Base-by-base conservation (phyloP, 1,140 invertebrate species). In the Orius laevigatus region DNA sequence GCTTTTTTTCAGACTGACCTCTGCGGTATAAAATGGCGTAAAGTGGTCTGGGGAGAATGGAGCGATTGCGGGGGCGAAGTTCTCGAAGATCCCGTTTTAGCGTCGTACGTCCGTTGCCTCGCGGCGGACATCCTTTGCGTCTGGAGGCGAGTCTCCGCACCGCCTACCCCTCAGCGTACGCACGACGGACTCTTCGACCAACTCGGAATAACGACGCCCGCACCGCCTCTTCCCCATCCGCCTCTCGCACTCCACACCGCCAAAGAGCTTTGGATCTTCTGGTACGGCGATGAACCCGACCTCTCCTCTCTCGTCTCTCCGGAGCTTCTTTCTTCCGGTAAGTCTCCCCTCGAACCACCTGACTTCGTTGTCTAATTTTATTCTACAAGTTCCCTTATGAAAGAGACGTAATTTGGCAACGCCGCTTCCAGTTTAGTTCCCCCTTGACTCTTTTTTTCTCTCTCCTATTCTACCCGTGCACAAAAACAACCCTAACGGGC, bases 251-350 rank as follows among this genome's bases (percentile, higher is more conserved):
- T 85, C 39, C 73, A 75, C 58, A 76, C 76, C 53, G 78, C 84
- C 63, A 97, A 96, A 71, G 92, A 97, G 67, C 74, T 98, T 11
- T 97, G 93, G 94, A 86, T 97, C 61, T 97, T 98, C 70, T 97
- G 93, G 92, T 97, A 97, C 70, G 92, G 92, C 59, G 89, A 95
- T 64, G 88, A 95, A 68, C 91, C 91, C 20, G 85, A 92, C 65
- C 75, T 93, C 44, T 78, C 73, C 61, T 81, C 82, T 57, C 70
- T 87, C 49, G 79, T 88, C 50, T 78, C 82, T 42, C 78, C 77
- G 3, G 82, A 87, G 64, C 74, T 89, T 48, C 74, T 84, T 43
- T 70, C 75, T 54, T 73, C 73, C 57, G 81, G 81, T 85, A 66
- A 79, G 78, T 75, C 56, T 32, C 41, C 3, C 16, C 14, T 9